Evolutionary conservation across 53 echinoderm and acorn worm genomes (phyloP), one percentile per base, ranked within the genome.

Genomic region (Arbacia lixula): DNA sequence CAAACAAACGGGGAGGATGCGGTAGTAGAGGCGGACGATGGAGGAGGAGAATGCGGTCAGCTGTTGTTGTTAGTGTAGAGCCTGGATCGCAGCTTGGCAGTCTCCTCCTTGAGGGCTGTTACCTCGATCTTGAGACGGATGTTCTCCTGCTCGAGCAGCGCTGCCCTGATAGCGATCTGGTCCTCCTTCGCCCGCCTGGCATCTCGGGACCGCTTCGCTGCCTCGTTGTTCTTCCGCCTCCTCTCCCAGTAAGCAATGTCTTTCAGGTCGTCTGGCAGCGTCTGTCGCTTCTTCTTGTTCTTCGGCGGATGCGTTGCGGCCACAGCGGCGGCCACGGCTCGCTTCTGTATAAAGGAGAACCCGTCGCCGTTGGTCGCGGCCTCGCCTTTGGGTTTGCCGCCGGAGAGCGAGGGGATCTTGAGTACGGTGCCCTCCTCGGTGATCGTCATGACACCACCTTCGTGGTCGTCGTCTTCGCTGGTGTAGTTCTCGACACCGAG

Each of bases 161-260:
- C 93, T 11, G 97, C 97, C 12, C 97, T 89, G 71, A 97, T 94
- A 26, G 94, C 97, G 46, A 97, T 91, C 84, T 97, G 93, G 80
- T 97, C 94, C 69, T 97, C 97, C 85, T 97, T 97, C 21, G 94
- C 92, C 3, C 93, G 87, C 3, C 97, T 80, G n/a, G 97, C 91
- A 81, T 97, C 97, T 9, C 97, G 85, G 4, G 94, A 94, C 36
- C 97, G 63, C 68, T 97, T 97, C 1, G 97, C 97, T 25, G 97
- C 97, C 54, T 94, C 97, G 68, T 97, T 97, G 68, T 97, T 97
- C 63, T 97, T 97, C 83, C 97, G 60, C 86, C 97, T 67, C 54
- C 97, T 73, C 72, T 97, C 97, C 97, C 97, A 97, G 61, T 97
- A 97, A 21, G 87, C 83, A 17, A 88, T 86, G 21, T 94, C 94